phyloP scores from a whole-genome alignment of 2,797 vertebrate species.

The Acomys russatus region DNA sequence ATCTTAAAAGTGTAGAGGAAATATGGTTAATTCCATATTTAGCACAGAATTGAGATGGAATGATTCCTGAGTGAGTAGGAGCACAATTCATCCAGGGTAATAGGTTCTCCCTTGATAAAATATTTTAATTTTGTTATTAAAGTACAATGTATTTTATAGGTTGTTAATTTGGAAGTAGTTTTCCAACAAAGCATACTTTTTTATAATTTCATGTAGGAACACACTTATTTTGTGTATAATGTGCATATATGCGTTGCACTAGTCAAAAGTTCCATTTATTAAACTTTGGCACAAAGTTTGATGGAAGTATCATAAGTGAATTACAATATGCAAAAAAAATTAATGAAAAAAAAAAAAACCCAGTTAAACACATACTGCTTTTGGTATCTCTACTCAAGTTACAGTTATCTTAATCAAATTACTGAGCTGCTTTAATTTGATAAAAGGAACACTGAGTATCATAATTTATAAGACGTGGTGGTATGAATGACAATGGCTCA shows the following conservation, averaged over 20 bases:
- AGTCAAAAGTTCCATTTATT: neutral
- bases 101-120: neutral
- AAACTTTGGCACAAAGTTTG: neutral
- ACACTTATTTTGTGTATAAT: neutral
- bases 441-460: neutral
- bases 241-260: neutral
- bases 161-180: neutral
- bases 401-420: neutral
- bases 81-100: neutral
- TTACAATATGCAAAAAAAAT: neutral
- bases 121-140: neutral
- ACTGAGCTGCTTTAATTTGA: neutral
- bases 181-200: neutral
- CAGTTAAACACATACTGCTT: neutral
- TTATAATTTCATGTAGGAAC: neutral
- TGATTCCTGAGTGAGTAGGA: neutral
- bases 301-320: neutral
- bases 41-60: neutral
- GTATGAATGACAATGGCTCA: neutral
- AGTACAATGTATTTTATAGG: neutral
- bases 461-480: conserved; percentile 32
- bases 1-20: neutral
- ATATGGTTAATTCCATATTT: neutral
- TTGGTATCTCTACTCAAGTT: neutral
- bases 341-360: neutral